Percentiles rank a stretch among this genome's conserved stretches.
These are phyloP conservation scores for Leptothorax acervorum DNA, from an alignment of 2,888 invertebrate genomes.

Conservation along the genomic window DNA sequence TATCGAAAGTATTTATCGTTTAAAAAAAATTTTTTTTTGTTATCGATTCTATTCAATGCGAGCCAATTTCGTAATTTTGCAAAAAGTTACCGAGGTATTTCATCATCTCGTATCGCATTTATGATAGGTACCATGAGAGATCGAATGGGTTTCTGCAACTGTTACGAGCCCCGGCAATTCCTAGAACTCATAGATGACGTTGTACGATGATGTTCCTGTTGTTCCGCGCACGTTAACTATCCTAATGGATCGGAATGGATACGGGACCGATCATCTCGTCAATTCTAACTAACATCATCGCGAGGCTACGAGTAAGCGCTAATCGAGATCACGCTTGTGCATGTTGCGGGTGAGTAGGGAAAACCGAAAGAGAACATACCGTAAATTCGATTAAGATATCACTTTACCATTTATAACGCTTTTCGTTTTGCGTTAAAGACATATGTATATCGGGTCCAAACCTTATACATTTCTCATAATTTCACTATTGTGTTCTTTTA, in stretches of 20 bases:
- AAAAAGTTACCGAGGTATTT: not conserved
- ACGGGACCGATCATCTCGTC: conserved; percentile 47
- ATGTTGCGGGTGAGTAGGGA: not conserved
- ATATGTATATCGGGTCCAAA: not conserved
- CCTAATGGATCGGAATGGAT: conserved; percentile 56
- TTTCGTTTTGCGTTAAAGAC: not conserved
- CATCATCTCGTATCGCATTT: not conserved
- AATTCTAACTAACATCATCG: conserved; percentile 46
- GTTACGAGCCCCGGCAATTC: conserved; percentile 12
- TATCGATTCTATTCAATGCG: not conserved
- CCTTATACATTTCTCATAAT: not conserved
- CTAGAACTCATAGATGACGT: conserved; percentile 28
- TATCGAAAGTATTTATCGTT: not conserved
- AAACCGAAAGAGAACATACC: conserved; percentile 29
- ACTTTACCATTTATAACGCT: not conserved
- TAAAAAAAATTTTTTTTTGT: not conserved
- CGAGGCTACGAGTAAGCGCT: conserved; percentile 37
- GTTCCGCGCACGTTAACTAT: conserved; percentile 39
- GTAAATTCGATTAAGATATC: conserved; percentile 35
- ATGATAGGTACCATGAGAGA: not conserved
- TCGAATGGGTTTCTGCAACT: not conserved
- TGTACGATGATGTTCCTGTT: conserved; percentile 1
- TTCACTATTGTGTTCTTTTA: not conserved
- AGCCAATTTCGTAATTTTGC: not conserved
- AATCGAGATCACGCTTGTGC: conserved; percentile 30